Conservation (phyloP, 1,140 invertebrate genomes). For the Melipona quadrifasciata region DNA sequence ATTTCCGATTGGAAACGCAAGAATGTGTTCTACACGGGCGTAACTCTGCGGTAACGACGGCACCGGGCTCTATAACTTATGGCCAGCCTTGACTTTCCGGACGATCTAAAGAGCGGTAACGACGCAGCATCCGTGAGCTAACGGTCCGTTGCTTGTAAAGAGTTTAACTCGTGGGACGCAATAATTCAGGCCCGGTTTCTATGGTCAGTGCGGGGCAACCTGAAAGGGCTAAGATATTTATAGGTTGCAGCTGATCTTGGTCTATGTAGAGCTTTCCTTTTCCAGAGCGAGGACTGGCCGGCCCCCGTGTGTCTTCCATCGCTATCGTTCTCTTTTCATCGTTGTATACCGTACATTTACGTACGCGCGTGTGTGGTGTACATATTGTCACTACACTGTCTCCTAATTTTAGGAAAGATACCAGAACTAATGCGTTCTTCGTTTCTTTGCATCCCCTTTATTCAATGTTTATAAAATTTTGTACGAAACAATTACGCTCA, state of each 20-base stretch:
- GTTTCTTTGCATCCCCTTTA: too few species aligned
- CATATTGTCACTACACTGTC: background rate
- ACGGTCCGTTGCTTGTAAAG: conserved; percentile 59
- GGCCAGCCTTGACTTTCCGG: conserved; percentile 29
- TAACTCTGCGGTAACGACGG: conserved; percentile 38
- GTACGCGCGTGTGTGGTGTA: background rate
- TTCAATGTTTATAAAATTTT: too few species aligned
- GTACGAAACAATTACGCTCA: too few species aligned
- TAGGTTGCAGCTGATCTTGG: conserved; percentile 58
- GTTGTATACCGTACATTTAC: background rate
- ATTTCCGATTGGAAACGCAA: conserved; percentile 40
- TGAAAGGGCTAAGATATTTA: conserved; percentile 68
- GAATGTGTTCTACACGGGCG: conserved; percentile 39
- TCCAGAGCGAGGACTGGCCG: background rate
- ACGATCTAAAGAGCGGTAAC: conserved; percentile 50
- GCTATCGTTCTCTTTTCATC: background rate
- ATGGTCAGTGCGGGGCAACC: conserved; percentile 50
- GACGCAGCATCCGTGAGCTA: conserved; percentile 44
- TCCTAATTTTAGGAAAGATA: conserved; percentile 1
- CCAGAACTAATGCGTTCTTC: background rate
- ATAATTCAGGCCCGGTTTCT: conserved; percentile 59
- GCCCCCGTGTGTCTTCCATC: background rate
- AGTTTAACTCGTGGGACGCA: conserved; percentile 62
- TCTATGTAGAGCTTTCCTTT: conserved; percentile 17
- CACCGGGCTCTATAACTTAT: conserved; percentile 60